A percentile compares a stretch with the other conserved stretches of the same genome.
These are phyloP conservation scores for Phortica variegata DNA, from an alignment of 1,140 invertebrate species.

Conservation along the genomic window DNA sequence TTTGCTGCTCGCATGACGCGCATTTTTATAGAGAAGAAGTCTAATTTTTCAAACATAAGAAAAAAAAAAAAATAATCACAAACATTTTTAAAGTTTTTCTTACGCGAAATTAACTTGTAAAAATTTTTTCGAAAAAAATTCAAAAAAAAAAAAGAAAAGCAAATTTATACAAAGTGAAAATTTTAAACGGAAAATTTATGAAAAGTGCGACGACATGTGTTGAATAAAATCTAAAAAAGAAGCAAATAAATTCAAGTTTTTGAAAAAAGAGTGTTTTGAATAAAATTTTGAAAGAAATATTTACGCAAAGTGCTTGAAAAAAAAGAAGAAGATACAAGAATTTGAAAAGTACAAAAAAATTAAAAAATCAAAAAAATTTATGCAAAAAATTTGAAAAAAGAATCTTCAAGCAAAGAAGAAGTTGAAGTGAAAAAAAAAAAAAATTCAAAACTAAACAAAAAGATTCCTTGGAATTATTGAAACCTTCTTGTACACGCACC, in stretches of 20 bases:
- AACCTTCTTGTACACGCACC: constrained; percentile 8
- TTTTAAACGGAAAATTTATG: constrained; percentile 13
- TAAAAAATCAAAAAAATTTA: too few species aligned
- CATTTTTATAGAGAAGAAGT: too few species aligned
- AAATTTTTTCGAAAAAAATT: constrained; percentile 20
- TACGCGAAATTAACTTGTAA: constrained; percentile 4
- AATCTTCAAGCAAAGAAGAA: too few species aligned
- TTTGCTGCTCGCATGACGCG: constrained; percentile 56
- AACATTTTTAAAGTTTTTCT: constrained; percentile 28
- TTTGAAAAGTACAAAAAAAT: constrained; percentile 3
- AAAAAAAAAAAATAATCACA: constrained; percentile 18
- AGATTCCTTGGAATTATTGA: neutral
- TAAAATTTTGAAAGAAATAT: constrained; percentile 15
- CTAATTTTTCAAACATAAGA: constrained; percentile 25
- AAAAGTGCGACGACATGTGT: constrained; percentile 2
- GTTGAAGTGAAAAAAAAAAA: too few species aligned
- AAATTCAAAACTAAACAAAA: constrained; percentile 1
- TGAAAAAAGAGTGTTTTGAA: neutral
- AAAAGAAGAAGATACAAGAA: neutral
- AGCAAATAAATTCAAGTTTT: constrained; percentile 5
- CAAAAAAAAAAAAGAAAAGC: constrained; percentile 18
- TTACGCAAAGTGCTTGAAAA: constrained; percentile 14
- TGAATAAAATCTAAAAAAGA: neutral
- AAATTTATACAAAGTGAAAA: constrained; percentile 13
- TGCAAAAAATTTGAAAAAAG: constrained; percentile 11